These are phyloP conservation scores for Malachius bipustulatus DNA, from an alignment of 2,888 invertebrate genomes.

Conservation along the genomic window DNA sequence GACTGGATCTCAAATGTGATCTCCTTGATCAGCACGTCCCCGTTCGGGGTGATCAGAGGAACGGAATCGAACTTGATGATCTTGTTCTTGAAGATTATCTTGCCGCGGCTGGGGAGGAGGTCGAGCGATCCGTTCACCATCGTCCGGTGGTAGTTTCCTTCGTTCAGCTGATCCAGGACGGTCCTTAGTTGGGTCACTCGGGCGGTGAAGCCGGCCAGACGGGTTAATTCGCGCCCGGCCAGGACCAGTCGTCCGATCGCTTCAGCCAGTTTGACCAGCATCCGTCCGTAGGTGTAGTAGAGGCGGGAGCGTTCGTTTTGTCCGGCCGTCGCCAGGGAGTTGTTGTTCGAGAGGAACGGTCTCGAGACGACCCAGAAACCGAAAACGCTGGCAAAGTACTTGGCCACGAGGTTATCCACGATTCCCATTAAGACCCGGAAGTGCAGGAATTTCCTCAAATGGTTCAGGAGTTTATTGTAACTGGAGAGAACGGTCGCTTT, in stretches of 20 bases:
- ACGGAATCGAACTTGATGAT: constrained; percentile 85
- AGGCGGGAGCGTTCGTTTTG: constrained; percentile 68
- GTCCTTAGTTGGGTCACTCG: constrained; percentile 79
- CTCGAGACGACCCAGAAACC: constrained; percentile 92
- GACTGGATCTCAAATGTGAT: constrained; percentile 76
- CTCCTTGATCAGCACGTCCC: constrained; percentile 84
- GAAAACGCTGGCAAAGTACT: constrained; percentile 92
- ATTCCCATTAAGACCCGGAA: constrained; percentile 89
- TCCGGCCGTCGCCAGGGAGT: constrained; percentile 41
- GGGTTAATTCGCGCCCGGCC: constrained; percentile 89
- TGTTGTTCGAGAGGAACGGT: constrained; percentile 75
- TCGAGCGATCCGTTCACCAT: constrained; percentile 45
- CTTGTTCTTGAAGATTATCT: constrained; percentile 73
- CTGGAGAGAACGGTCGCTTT: constrained; percentile 77
- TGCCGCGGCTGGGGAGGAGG: constrained; percentile 58
- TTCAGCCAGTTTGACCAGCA: constrained; percentile 92
- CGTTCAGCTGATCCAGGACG: constrained; percentile 73
- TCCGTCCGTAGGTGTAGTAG: constrained; percentile 94
- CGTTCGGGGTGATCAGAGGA: constrained; percentile 94
- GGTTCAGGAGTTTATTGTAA: constrained; percentile 77
- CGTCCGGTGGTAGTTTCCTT: constrained; percentile 57
- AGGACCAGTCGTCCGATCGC: constrained; percentile 91
- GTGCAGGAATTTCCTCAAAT: constrained; percentile 75
- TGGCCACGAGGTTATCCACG: constrained; percentile 90
- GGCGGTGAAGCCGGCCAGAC: constrained; percentile 88